phyloP scores from a whole-genome alignment of 2,113 vertebrate species.

The Burhinus oedicnemus region DNA sequence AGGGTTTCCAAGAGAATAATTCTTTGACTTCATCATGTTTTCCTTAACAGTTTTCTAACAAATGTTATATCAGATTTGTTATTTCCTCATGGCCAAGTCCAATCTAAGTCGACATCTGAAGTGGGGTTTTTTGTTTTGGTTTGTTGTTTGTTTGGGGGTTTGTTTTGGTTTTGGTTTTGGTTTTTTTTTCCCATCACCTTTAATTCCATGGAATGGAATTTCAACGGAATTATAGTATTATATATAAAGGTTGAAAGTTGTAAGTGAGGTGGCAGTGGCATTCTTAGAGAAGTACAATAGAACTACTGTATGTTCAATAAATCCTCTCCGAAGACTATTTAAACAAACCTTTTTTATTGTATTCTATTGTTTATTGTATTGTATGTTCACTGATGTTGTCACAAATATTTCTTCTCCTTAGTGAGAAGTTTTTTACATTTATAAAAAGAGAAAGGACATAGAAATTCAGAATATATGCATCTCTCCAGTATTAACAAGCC shows the following conservation, averaged over 20 bases:
- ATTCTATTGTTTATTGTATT: background rate
- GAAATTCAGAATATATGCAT: background rate
- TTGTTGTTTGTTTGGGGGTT: background rate
- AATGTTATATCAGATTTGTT: background rate
- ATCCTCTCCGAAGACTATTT: background rate
- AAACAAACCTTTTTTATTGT: background rate
- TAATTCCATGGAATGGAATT: background rate
- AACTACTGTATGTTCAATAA: background rate
- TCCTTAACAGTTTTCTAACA: background rate
- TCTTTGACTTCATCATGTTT: background rate
- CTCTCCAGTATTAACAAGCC: background rate
- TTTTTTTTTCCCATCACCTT: background rate
- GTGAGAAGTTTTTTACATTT: background rate
- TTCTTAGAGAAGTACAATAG: background rate
- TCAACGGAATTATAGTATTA: background rate
- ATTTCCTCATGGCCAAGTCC: background rate
- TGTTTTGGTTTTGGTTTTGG: background rate
- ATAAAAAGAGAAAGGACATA: background rate
- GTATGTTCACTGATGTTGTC: background rate
- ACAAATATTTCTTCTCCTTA: background rate
- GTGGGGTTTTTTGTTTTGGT: too few relatives aligned
- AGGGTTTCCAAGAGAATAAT: background rate
- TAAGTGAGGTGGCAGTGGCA: background rate
- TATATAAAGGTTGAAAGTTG: background rate
- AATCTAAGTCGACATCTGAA: background rate